phyloP scores from a whole-genome alignment of 2,113 vertebrate genomes.

The Microcebus lehilahytsara region DNA sequence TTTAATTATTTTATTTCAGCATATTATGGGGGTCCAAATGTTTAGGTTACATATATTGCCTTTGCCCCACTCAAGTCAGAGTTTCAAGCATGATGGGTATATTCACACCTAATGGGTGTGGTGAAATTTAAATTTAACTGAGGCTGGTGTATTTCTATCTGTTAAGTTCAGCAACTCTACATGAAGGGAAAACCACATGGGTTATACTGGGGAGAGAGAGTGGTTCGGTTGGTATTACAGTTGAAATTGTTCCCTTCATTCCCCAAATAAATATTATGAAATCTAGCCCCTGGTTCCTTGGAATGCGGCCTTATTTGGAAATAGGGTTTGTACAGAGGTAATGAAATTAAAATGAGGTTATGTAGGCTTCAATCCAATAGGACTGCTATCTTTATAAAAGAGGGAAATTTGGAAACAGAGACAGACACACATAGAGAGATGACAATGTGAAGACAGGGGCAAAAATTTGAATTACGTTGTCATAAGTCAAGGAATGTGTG shows the following conservation, averaged over 20 bases:
- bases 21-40: no score
- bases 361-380: neutral
- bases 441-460: neutral
- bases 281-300: neutral
- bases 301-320: neutral
- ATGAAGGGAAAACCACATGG: neutral
- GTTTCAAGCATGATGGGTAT: no score
- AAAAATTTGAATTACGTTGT: neutral
- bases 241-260: neutral
- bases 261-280: neutral
- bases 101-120: no score
- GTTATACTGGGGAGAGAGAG: neutral
- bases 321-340: neutral
- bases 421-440: neutral
- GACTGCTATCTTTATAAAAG: neutral
- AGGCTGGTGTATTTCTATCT: neutral
- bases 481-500: neutral
- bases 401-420: neutral
- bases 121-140: slow-evolving; percentile 15
- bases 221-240: neutral
- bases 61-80: no score
- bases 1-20: no score
- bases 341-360: neutral
- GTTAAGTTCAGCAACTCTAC: neutral
- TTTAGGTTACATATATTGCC: no score